Percentiles rank a stretch among this genome's conserved stretches.
phyloP scores from a whole-genome alignment of 2,113 vertebrate genomes.

The Tachysurus fulvidraco region DNA sequence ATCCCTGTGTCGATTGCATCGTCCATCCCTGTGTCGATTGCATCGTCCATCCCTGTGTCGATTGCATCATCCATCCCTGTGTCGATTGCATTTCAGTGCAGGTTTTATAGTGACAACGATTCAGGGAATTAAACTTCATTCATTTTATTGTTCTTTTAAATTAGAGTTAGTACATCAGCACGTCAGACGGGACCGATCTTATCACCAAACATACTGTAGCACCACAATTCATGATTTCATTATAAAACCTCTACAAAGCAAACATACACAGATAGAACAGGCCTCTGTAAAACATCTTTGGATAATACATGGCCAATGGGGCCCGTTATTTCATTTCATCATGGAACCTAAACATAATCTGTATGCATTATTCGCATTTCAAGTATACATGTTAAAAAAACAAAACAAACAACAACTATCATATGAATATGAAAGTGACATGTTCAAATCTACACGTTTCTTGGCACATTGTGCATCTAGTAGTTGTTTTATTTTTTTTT shows the following conservation, averaged over 20 bases:
- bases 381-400: conserved; percentile 76
- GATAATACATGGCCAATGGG: conserved; percentile 70
- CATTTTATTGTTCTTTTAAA: conserved; percentile 67
- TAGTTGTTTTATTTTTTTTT: conserved; percentile 64
- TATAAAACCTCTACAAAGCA: conserved; percentile 61
- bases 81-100: neutral
- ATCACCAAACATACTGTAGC: conserved; percentile 58
- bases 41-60: too few species aligned
- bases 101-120: conserved; percentile 6
- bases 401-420: conserved; percentile 70
- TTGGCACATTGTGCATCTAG: conserved; percentile 91
- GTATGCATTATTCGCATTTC: conserved; percentile 69
- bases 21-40: too few species aligned
- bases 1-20: too few species aligned
- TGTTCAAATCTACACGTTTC: conserved; percentile 69
- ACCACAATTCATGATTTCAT: conserved; percentile 66
- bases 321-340: conserved; percentile 60
- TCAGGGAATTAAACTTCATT: conserved; percentile 38
- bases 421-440: conserved; percentile 47
- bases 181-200: conserved; percentile 62
- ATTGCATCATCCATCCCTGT: neutral
- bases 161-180: conserved; percentile 71
- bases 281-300: conserved; percentile 75
- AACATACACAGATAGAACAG: conserved; percentile 55
- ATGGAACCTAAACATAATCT: conserved; percentile 65